A percentile compares a stretch with the other conserved stretches of the same genome.
Evolutionary conservation across 2,888 invertebrate genomes (phyloP).

Genomic region (Darwinula stevensoni): DNA sequence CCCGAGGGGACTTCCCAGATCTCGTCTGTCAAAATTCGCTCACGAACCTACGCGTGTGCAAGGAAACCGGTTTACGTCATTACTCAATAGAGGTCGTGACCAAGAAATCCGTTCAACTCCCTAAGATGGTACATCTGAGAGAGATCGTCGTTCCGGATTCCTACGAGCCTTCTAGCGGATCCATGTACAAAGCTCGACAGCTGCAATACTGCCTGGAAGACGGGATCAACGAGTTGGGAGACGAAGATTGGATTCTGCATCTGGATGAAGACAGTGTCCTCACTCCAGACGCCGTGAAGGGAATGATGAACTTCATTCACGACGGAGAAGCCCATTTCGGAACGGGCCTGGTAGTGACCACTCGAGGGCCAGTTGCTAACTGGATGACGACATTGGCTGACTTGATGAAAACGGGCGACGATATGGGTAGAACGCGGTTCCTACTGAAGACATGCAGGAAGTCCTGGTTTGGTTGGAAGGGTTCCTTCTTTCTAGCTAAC

Average conservation of each 20-base stretch:
- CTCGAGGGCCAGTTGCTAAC: conserved; percentile 7
- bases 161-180: conserved; percentile 6
- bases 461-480: conserved; percentile 5
- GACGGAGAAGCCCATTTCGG: conserved; percentile 7
- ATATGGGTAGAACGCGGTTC: conserved; percentile 8
- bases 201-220: conserved; percentile 8
- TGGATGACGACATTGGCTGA: conserved; percentile 8
- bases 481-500: conserved; percentile 3
- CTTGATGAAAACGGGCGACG: conserved; percentile 6
- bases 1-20: conserved; percentile 1
- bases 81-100: conserved; percentile 8
- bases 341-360: conserved; percentile 7
- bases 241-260: conserved; percentile 8
- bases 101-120: conserved; percentile 5
- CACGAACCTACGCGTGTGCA: conserved; percentile 7
- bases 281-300: conserved; percentile 7
- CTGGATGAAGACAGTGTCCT: conserved; percentile 8
- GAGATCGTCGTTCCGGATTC: conserved; percentile 7
- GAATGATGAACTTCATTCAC: conserved; percentile 7
- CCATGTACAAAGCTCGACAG: conserved; percentile 7
- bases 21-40: neutral
- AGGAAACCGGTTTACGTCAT: conserved; percentile 6
- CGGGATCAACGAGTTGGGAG: conserved; percentile 5
- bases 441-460: conserved; percentile 6
- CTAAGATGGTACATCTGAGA: no score